Conservation (phyloP, 1,140 invertebrate species). For the Musca vetustissima region DNA sequence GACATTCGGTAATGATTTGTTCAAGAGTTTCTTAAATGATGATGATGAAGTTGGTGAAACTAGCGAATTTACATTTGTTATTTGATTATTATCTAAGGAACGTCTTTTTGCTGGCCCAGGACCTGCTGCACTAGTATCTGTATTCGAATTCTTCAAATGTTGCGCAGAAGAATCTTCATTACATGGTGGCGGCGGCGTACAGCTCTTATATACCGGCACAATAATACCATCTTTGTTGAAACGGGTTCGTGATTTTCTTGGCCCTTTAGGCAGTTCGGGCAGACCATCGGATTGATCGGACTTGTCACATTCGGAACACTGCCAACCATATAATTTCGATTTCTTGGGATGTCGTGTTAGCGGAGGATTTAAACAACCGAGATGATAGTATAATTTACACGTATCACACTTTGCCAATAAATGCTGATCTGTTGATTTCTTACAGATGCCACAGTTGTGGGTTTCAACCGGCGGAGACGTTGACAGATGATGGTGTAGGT, state of each 20-base stretch:
- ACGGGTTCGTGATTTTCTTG: conserved; percentile 72
- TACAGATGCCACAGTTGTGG: conserved; percentile 80
- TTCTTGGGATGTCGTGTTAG: conserved; percentile 91
- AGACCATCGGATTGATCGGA: conserved; percentile 76
- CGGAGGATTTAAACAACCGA: conserved; percentile 90
- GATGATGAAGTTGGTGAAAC: not conserved
- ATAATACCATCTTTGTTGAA: conserved; percentile 68
- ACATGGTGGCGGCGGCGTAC: not conserved
- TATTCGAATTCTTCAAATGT: too few relatives aligned
- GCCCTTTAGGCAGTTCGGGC: conserved; percentile 74
- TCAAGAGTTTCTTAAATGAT: conserved; percentile 5
- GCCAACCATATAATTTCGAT: conserved; percentile 92
- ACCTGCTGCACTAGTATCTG: not conserved
- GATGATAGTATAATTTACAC: conserved; percentile 89
- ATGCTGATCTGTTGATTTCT: conserved; percentile 79
- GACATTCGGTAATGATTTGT: conserved; percentile 1
- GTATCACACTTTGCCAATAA: conserved; percentile 92
- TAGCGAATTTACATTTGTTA: not conserved
- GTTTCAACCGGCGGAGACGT: conserved; percentile 27
- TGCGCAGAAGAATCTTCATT: too few relatives aligned
- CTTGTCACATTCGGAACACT: conserved; percentile 88
- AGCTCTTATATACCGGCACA: conserved; percentile 24
- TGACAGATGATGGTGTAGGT: conserved; percentile 3
- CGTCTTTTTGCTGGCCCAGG: conserved; percentile 3
- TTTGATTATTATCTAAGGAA: conserved; percentile 8